Percentiles rank a stretch among this genome's conserved stretches.
phyloP scores from a whole-genome alignment of 2,797 vertebrate genomes.

The Heteromormyrus szaboi region DNA sequence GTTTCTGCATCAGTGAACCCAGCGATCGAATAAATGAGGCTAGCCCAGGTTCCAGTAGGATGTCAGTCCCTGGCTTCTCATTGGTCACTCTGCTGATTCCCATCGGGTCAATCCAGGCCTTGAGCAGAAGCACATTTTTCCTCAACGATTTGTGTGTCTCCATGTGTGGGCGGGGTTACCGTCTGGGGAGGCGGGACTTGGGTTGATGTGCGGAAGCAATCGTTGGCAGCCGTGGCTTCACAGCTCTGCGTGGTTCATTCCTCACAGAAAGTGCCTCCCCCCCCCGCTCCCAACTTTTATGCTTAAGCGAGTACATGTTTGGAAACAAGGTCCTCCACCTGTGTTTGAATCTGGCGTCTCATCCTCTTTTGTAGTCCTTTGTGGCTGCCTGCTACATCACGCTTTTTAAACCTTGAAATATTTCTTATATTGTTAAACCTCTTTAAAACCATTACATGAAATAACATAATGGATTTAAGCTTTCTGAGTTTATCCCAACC shows the following conservation, averaged over 20 bases:
- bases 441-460: slow-evolving; percentile 5
- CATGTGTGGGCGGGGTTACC: neutral
- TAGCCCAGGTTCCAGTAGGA: no score
- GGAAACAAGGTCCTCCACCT: neutral
- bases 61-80: neutral
- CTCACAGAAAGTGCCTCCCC: neutral
- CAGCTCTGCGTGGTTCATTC: neutral
- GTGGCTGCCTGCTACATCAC: neutral
- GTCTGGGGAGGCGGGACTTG: neutral
- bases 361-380: neutral
- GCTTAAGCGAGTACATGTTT: neutral
- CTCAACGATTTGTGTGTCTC: neutral
- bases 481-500: neutral
- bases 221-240: neutral
- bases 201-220: neutral
- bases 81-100: neutral
- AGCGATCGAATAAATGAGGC: neutral
- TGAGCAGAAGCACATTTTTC: neutral
- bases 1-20: neutral
- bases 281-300: neutral
- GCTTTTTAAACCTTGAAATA: neutral
- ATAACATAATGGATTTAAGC: slow-evolving; percentile 8
- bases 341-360: neutral
- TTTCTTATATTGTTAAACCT: neutral
- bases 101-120: neutral